A percentile compares a stretch with the other conserved stretches of the same genome.
Evolutionary conservation across 2,888 invertebrate species (phyloP).

Genomic region (Epirrita christyi): DNA sequence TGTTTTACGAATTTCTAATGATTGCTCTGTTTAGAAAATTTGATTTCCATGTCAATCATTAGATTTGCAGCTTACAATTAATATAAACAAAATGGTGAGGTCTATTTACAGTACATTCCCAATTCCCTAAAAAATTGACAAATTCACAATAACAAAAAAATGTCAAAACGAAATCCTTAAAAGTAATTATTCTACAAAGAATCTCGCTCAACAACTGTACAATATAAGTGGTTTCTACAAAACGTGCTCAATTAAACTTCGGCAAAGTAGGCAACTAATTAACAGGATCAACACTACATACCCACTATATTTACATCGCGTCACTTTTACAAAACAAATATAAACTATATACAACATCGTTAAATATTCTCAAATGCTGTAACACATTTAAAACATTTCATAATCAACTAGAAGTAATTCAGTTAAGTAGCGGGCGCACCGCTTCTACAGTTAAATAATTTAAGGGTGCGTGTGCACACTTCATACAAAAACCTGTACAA

Average conservation of each 20-base stretch:
- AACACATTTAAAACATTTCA: constrained; percentile 84
- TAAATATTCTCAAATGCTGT: constrained; percentile 84
- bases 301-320: constrained; percentile 74
- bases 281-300: constrained; percentile 58
- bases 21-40: constrained; percentile 84
- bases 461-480: constrained; percentile 48
- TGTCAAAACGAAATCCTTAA: constrained; percentile 75
- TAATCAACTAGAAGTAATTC: constrained; percentile 81
- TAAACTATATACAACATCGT: constrained; percentile 84
- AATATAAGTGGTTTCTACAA: constrained; percentile 82
- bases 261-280: constrained; percentile 75
- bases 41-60: constrained; percentile 82
- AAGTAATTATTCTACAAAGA: constrained; percentile 80
- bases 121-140: constrained; percentile 90
- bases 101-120: constrained; percentile 88
- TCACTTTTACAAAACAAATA: constrained; percentile 80
- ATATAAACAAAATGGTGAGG: constrained; percentile 81
- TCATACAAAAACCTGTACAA: constrained; percentile 56
- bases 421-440: constrained; percentile 64
- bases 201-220: constrained; percentile 83
- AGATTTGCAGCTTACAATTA: constrained; percentile 75
- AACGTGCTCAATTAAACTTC: constrained; percentile 67
- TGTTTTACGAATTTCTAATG: constrained; percentile 82
- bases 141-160: constrained; percentile 87
- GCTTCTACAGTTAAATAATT: constrained; percentile 63